Evolutionary conservation across 2,113 vertebrate genomes (phyloP).

Genomic region (Azemiops feae): DNA sequence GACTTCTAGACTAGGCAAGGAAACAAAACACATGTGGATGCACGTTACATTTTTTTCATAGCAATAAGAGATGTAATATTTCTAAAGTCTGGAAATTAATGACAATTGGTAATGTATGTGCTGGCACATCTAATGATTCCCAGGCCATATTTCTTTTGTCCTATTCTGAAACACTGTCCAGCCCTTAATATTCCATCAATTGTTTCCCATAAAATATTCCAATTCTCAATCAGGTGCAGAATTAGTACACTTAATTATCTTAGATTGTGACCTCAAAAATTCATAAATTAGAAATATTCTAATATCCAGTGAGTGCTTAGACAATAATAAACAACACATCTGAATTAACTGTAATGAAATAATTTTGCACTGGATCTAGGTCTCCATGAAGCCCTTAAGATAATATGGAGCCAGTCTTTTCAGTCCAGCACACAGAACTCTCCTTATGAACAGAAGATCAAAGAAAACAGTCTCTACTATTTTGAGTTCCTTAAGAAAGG

Average conservation of each 20-base stretch:
- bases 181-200: neutral
- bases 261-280: neutral
- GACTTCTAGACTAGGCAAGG: constrained; percentile 19
- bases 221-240: neutral
- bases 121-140: constrained; percentile 23
- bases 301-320: neutral
- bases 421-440: neutral
- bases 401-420: neutral
- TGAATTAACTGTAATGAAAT: neutral
- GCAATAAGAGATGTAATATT: constrained; percentile 38
- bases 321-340: neutral
- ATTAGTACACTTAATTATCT: neutral
- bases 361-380: neutral
- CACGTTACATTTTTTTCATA: constrained; percentile 40
- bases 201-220: neutral
- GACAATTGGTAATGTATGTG: constrained; percentile 37
- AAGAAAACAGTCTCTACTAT: neutral
- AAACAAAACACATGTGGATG: constrained; percentile 24
- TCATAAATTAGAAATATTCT: neutral
- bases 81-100: constrained; percentile 34
- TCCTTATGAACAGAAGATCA: neutral
- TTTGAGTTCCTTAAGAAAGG: neutral
- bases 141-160: neutral
- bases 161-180: neutral
- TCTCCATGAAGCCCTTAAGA: neutral